Conservation (phyloP, 2,797 vertebrate genomes). For the Chelon labrosus region DNA sequence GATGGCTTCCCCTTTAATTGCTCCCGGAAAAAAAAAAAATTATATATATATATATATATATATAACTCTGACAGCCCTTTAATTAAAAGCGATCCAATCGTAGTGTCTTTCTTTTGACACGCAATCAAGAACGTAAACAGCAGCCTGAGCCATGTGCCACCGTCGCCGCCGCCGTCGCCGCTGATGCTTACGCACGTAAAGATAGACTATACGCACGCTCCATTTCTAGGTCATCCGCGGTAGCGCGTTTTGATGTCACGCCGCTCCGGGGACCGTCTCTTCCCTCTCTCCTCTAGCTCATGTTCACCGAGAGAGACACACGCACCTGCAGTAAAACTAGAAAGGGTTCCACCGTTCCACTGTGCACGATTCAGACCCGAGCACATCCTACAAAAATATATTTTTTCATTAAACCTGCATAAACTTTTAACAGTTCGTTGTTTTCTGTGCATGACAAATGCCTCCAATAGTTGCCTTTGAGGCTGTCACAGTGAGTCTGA, state of each 20-base stretch:
- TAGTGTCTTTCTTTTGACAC: constrained; percentile 29
- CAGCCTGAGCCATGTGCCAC: constrained; percentile 50
- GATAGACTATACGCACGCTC: constrained; percentile 34
- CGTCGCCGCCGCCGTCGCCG: constrained; percentile 23
- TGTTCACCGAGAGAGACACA: constrained; percentile 34
- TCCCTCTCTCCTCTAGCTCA: constrained; percentile 41
- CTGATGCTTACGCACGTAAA: constrained; percentile 63
- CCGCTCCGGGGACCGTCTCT: constrained; percentile 58
- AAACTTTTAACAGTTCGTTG: background rate
- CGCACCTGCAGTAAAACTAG: constrained; percentile 37
- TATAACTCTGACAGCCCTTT: background rate
- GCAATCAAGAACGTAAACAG: constrained; percentile 53
- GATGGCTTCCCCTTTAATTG: constrained; percentile 30
- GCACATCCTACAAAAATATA: background rate
- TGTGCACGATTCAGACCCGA: background rate
- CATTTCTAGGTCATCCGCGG: constrained; percentile 80
- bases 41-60: too few relatives aligned
- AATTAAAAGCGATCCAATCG: constrained; percentile 34
- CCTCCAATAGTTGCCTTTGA: constrained; percentile 39
- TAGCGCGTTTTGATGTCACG: constrained; percentile 67
- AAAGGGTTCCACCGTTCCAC: constrained; percentile 15
- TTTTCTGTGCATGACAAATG: background rate
- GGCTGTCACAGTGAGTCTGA: constrained; percentile 48
- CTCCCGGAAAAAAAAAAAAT: constrained; percentile 1
- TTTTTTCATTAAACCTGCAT: background rate